A percentile compares a stretch with the other conserved stretches of the same genome.
Evolutionary conservation across 2,113 vertebrate genomes (phyloP).

Genomic region (Pao palembangensis): DNA sequence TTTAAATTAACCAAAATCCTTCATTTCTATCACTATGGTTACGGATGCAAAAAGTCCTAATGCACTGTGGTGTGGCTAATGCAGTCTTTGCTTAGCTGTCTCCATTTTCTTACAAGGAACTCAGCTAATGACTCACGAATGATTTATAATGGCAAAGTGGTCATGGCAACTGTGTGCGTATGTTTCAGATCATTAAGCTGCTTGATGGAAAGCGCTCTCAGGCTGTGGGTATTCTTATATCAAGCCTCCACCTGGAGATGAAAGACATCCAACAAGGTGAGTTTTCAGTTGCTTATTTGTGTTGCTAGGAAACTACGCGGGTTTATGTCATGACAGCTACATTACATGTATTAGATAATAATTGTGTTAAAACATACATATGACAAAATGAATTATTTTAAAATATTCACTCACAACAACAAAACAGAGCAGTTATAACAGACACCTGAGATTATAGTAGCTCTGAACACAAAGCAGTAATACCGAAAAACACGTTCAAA

Average conservation of each 20-base stretch:
- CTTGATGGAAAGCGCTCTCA: slow-evolving; percentile 93
- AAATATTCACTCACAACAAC: too few relatives aligned
- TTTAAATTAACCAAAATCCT: background rate
- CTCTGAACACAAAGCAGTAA: too few relatives aligned
- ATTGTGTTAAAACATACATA: too few relatives aligned
- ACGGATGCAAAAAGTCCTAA: background rate
- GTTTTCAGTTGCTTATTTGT: slow-evolving; percentile 14
- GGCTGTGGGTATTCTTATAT: slow-evolving; percentile 95
- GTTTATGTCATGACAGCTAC: background rate
- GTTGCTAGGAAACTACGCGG: background rate
- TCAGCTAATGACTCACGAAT: slow-evolving; percentile 39
- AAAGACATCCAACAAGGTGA: slow-evolving; percentile 95
- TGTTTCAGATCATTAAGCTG: slow-evolving; percentile 87
- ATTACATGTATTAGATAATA: background rate
- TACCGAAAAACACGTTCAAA: too few relatives aligned
- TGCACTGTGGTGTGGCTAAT: background rate
- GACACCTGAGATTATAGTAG: too few relatives aligned
- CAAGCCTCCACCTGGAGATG: slow-evolving; percentile 97
- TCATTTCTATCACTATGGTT: background rate
- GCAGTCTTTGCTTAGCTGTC: slow-evolving; percentile 10
- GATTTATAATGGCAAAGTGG: slow-evolving; percentile 17
- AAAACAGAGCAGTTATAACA: too few relatives aligned
- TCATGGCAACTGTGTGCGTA: slow-evolving; percentile 42
- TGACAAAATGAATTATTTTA: too few relatives aligned
- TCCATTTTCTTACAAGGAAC: slow-evolving; percentile 2